Evolutionary conservation across 1,140 invertebrate genomes (phyloP).

Genomic region (Aleiodes sp.): DNA sequence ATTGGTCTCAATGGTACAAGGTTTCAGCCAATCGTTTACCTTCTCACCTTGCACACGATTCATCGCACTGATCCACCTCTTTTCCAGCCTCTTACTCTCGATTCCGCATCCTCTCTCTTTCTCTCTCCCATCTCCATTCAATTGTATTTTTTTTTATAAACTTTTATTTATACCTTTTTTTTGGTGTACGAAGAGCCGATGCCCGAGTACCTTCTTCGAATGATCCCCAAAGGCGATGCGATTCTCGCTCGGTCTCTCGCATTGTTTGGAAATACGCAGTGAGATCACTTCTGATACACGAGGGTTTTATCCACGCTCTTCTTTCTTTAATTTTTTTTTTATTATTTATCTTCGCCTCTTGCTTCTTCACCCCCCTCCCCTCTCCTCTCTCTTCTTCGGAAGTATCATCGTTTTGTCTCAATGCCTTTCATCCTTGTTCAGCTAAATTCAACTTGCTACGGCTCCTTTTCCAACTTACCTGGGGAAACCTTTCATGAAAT

Average conservation of each 20-base stretch:
- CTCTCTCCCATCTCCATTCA: neutral
- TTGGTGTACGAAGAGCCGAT: constrained; percentile 11
- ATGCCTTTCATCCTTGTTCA: neutral
- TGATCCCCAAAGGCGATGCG: constrained; percentile 36
- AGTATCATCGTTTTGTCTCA: constrained; percentile 24
- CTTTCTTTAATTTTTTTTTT: constrained; percentile 17
- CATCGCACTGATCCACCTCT: constrained; percentile 22
- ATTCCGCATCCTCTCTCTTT: neutral
- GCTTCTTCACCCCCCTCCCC: constrained; percentile 40
- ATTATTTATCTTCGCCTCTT: constrained; percentile 6
- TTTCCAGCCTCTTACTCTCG: neutral
- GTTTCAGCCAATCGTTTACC: constrained; percentile 30
- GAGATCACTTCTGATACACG: constrained; percentile 54
- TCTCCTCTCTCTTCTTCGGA: constrained; percentile 17
- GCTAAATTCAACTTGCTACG: constrained; percentile 6
- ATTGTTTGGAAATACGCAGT: constrained; percentile 64
- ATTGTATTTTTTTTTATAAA: neutral
- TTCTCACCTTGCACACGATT: constrained; percentile 29
- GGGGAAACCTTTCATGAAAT: constrained; percentile 2
- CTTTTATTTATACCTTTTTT: neutral
- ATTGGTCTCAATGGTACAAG: constrained; percentile 29
- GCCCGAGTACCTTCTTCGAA: neutral
- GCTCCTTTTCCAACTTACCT: constrained; percentile 28
- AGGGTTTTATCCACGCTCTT: constrained; percentile 29
- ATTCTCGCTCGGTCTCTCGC: constrained; percentile 44